phyloP scores from a whole-genome alignment of 1,140 invertebrate genomes.

The Drosophila burlai region DNA sequence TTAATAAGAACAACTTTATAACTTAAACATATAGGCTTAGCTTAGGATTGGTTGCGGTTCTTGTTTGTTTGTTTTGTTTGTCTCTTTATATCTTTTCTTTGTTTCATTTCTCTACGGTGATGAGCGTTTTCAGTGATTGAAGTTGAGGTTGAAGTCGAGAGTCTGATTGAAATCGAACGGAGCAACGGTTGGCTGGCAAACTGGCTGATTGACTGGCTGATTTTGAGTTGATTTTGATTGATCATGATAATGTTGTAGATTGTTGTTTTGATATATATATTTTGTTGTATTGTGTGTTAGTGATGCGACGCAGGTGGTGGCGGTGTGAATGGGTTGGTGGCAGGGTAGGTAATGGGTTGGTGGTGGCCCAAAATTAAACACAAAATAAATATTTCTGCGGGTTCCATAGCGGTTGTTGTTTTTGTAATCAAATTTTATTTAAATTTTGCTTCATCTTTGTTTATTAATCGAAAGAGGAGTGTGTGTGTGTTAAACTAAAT shows the following conservation, averaged over 20 bases:
- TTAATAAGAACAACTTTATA: conserved; percentile 75
- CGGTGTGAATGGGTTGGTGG: conserved; percentile 34
- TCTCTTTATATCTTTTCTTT: conserved; percentile 19
- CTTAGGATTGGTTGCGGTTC: conserved; percentile 57
- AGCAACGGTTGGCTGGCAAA: conserved; percentile 41
- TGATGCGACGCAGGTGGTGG: conserved; percentile 45
- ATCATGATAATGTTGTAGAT: conserved; percentile 78
- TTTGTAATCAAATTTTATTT: conserved; percentile 51
- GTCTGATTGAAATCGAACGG: conserved; percentile 39
- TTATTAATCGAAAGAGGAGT: conserved; percentile 59
- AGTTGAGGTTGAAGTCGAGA: conserved; percentile 45
- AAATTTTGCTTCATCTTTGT: conserved; percentile 59
- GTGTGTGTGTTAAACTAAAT: conserved; percentile 51
- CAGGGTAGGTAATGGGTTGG: conserved; percentile 7
- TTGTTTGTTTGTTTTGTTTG: conserved; percentile 32
- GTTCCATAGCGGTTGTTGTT: conserved; percentile 29
- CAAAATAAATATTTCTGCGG: conserved; percentile 37
- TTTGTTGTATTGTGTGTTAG: conserved; percentile 33
- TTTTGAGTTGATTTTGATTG: conserved; percentile 66
- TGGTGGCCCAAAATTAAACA: conserved; percentile 57
- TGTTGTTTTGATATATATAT: conserved; percentile 41
- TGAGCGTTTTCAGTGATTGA: conserved; percentile 80
- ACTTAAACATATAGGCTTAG: conserved; percentile 72
- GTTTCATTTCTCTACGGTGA: conserved; percentile 31
- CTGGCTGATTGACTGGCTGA: conserved; percentile 28